Base-by-base conservation (phyloP, 2,113 vertebrate species). In the Cottus gobio region DNA sequence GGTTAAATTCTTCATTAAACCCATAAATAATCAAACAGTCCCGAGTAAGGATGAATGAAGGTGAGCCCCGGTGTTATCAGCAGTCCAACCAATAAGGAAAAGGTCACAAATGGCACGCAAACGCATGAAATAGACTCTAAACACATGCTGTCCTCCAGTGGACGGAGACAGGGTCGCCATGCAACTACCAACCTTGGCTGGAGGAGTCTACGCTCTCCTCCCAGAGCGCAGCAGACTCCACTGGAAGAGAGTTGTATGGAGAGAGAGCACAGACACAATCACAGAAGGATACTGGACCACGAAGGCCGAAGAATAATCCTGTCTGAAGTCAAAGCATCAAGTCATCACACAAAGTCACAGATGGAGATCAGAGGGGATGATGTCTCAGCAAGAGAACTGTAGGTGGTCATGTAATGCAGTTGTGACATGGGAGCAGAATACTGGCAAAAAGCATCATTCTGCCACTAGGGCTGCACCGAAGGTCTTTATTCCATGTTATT, bases 141-240 rank as follows among this genome's bases (percentile, higher is more conserved):
- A 71, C 2, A n/a, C 92, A 91, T 91, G 91, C 89, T 68, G 86
- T 24, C 67, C 60, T 84, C 54, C 71, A 31, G 54, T 28, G 48
- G 62, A 76, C 28, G 28, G 2, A 36, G n/a, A 44, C n/a, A 22
- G 1, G 1, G 52, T 42, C 12, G 11, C 73, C 92, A 92, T 92
- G 86, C 85, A 50, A 67, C 57, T 12, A 89, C 95, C 90, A 93
- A 96, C 95, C 95, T 95, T 82, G 90, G 82, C 90, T 90, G 81
- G 87, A 92, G 66, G 92, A 93, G 82, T 91, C 91, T 77, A 93
- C 80, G 79, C 85, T 93, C 88, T 93, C 91, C 78, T 94, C 92
- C 90, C 88, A 94, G 63, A 93, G 84, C 57, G 90, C 85, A 18
- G 93, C 78, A 61, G 94, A 93, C 87, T 95, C 94, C 83, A 94